Percentiles rank a stretch among this genome's conserved stretches.
Conservation (phyloP, 2,797 vertebrate genomes). For the Erpetoichthys calabaricus region DNA sequence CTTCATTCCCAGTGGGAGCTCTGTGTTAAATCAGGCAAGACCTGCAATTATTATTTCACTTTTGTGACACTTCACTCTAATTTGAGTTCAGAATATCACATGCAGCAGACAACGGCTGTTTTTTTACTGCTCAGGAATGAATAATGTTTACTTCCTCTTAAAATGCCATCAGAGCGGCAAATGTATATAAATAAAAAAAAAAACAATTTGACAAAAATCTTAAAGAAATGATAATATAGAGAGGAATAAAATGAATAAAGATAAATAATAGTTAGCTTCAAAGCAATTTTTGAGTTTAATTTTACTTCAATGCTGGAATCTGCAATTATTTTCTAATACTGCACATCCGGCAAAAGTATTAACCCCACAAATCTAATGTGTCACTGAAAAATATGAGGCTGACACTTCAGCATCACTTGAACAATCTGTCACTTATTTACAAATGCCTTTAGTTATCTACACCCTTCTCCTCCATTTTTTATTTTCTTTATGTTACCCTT, state of each 20-base stretch:
- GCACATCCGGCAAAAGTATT: conserved; percentile 5
- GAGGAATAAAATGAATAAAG: conserved; percentile 13
- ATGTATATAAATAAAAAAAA: conserved; percentile 18
- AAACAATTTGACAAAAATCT: conserved; percentile 1
- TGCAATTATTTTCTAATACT: conserved; percentile 12
- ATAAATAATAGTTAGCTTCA: conserved; percentile 18
- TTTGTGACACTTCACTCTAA: conserved; percentile 27
- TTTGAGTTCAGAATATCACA: conserved; percentile 33
- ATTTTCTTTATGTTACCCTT: too few relatives aligned
- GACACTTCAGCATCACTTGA: not conserved
- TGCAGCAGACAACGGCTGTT: conserved; percentile 21
- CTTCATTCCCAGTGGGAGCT: conserved; percentile 18
- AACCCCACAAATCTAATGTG: conserved; percentile 1
- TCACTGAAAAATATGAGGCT: not conserved
- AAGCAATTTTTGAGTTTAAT: conserved; percentile 16
- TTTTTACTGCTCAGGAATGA: conserved; percentile 8
- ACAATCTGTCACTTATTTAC: not conserved
- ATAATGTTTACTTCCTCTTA: conserved; percentile 16
- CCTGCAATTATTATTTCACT: conserved; percentile 27
- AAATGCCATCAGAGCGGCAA: conserved; percentile 7
- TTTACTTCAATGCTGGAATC: conserved; percentile 7
- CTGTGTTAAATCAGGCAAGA: conserved; percentile 27
- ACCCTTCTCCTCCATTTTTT: too few relatives aligned
- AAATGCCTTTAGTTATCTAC: too few relatives aligned
- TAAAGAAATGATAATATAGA: conserved; percentile 6